A percentile compares a stretch with the other conserved stretches of the same genome.
Evolutionary conservation across 2,113 vertebrate species (phyloP).

Genomic region (Corythornis vintsioides): DNA sequence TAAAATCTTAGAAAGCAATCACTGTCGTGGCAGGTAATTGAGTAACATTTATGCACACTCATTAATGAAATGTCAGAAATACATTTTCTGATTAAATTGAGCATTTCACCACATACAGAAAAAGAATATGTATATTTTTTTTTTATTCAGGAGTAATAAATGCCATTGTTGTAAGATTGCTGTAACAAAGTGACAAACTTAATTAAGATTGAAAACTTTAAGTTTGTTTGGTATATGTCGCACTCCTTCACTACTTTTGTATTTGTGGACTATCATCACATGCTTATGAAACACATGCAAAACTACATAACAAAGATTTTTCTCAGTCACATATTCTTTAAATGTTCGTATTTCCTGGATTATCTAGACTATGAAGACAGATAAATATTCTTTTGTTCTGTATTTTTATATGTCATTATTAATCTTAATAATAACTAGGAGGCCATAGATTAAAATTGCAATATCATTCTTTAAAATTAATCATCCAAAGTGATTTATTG

Average conservation of each 20-base stretch:
- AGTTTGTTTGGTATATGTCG: neutral
- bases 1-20: neutral
- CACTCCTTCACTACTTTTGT: neutral
- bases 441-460: neutral
- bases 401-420: neutral
- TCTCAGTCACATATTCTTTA: neutral
- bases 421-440: neutral
- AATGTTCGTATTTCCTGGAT: neutral
- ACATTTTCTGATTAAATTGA: neutral
- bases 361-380: neutral
- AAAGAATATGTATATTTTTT: neutral
- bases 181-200: neutral
- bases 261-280: neutral
- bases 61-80: neutral
- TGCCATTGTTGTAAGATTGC: neutral
- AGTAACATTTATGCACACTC: neutral
- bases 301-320: neutral
- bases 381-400: neutral
- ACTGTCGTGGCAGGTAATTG: neutral
- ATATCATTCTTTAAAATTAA: neutral
- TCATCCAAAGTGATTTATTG: neutral
- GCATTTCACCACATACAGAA: neutral
- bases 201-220: neutral
- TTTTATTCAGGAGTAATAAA: neutral
- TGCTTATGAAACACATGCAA: neutral